A percentile compares a stretch with the other conserved stretches of the same genome.
Conservation (phyloP, 2,888 invertebrate species). For the Tetheella fluctuosa region DNA sequence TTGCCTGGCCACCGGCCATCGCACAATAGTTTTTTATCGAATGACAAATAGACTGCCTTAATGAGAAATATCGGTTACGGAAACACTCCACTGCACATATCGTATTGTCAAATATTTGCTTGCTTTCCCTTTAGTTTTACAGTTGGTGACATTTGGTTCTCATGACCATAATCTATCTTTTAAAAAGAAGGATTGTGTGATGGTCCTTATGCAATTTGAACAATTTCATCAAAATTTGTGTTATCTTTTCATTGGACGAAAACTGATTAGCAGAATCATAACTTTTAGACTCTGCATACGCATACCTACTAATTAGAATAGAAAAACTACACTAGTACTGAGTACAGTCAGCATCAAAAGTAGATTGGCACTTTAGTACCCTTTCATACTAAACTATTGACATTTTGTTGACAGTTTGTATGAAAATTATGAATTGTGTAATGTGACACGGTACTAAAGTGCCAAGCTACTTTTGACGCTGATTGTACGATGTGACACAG, state of each 20-base stretch:
- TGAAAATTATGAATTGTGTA: too few relatives aligned
- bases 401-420: too few relatives aligned
- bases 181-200: background rate
- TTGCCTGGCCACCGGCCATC: slow-evolving; percentile 71
- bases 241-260: background rate
- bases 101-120: slow-evolving; percentile 74
- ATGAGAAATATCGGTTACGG: slow-evolving; percentile 83
- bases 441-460: too few relatives aligned
- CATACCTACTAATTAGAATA: too few relatives aligned
- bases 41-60: slow-evolving; percentile 70
- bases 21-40: slow-evolving; percentile 75
- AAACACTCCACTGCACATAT: slow-evolving; percentile 72
- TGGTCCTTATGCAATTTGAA: slow-evolving; percentile 3
- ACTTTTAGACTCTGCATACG: background rate
- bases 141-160: background rate
- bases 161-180: background rate
- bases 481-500: too few relatives aligned
- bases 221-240: background rate
- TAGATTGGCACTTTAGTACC: too few relatives aligned
- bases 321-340: too few relatives aligned
- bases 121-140: slow-evolving; percentile 46
- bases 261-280: background rate
- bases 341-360: too few relatives aligned
- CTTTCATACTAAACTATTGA: too few relatives aligned
- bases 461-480: too few relatives aligned